phyloP scores from a whole-genome alignment of 30 jellyfish, hydroid and myxozoan genomes.

The Cassiopea xamachana region DNA sequence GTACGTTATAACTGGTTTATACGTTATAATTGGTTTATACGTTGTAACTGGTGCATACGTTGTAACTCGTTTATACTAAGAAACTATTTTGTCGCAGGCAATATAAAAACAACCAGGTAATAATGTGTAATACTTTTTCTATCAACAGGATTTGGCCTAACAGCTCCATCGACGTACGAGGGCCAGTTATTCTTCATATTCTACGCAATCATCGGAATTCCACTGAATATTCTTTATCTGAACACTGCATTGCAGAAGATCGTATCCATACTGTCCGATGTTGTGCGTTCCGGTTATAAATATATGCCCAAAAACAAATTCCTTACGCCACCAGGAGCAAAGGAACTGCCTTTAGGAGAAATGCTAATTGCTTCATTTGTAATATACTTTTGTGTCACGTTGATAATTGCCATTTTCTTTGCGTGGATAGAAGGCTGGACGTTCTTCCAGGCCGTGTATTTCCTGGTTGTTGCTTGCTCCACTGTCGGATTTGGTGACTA shows the following conservation, averaged over 20 bases:
- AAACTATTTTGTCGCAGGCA: no score
- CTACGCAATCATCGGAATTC: slow-evolving; percentile 90
- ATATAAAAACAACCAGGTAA: no score
- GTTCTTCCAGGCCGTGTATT: slow-evolving; percentile 82
- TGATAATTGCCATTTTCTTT: slow-evolving; percentile 52
- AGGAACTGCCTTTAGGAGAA: slow-evolving; percentile 77
- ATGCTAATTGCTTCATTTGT: slow-evolving; percentile 65
- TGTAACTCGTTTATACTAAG: no score
- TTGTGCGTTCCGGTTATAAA: slow-evolving; percentile 57
- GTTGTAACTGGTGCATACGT: no score
- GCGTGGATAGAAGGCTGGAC: slow-evolving; percentile 82
- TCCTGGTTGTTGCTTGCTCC: slow-evolving; percentile 84
- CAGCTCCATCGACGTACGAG: slow-evolving; percentile 88
- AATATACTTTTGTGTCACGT: slow-evolving; percentile 29
- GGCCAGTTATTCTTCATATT: slow-evolving; percentile 86
- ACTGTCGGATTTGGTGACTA: slow-evolving; percentile 95
- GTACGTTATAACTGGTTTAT: no score
- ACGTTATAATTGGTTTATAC: no score
- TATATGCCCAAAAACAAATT: slow-evolving; percentile 66
- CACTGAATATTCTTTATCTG: slow-evolving; percentile 79
- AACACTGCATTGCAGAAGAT: slow-evolving; percentile 79
- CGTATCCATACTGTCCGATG: slow-evolving; percentile 62
- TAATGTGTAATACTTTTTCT: not conserved
- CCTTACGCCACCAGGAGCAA: slow-evolving; percentile 69
- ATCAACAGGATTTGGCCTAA: slow-evolving; percentile 82